phyloP scores from a whole-genome alignment of 1,140 invertebrate genomes.

The Cydia strobilella region DNA sequence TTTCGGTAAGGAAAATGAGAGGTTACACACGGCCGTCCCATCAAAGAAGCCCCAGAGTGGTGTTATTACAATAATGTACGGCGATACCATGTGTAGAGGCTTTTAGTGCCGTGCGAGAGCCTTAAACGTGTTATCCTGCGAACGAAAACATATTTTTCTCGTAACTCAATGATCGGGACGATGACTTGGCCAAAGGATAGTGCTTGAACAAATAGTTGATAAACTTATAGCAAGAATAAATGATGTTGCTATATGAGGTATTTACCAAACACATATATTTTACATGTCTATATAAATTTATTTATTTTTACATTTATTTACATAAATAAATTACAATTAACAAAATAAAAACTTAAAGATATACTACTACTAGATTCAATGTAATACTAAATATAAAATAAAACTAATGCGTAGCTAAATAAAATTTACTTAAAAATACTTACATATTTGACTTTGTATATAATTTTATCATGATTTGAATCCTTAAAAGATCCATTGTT shows the following conservation, averaged over 20 bases:
- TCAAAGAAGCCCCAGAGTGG: conserved; percentile 68
- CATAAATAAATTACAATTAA: no score
- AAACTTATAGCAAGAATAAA: neutral
- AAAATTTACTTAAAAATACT: no score
- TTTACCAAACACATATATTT: neutral
- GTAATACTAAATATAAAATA: no score
- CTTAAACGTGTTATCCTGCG: conserved; percentile 27
- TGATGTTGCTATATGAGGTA: neutral
- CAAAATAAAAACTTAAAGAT: no score
- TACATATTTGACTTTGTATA: no score
- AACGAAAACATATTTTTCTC: conserved; percentile 32
- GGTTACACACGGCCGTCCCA: conserved; percentile 65
- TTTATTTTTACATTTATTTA: no score
- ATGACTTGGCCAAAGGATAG: neutral
- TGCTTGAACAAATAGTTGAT: conserved; percentile 2
- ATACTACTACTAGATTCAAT: no score
- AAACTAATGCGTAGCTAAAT: no score
- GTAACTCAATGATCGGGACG: conserved; percentile 4
- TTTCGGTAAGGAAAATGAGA: conserved; percentile 75
- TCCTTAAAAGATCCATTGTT: no score
- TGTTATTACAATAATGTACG: conserved; percentile 75
- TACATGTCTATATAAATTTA: no score
- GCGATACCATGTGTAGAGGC: conserved; percentile 51
- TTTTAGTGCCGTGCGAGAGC: conserved; percentile 35
- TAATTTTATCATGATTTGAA: no score